Percentiles rank a stretch among this genome's conserved stretches.
These are phyloP conservation scores for Lophius americanus DNA, from an alignment of 2,797 vertebrate species.

Conservation along the genomic window DNA sequence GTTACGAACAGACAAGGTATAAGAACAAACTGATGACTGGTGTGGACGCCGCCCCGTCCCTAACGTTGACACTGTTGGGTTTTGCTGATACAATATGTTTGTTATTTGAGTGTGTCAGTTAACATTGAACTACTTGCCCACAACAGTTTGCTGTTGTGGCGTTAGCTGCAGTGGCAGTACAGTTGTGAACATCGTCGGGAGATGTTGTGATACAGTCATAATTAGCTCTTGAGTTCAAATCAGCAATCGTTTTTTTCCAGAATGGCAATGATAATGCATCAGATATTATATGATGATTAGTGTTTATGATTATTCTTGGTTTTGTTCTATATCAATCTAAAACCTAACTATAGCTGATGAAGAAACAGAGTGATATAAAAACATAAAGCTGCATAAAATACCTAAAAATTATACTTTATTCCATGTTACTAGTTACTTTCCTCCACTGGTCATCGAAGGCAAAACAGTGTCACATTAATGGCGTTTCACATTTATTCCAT, in stretches of 20 bases:
- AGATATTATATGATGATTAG: neutral
- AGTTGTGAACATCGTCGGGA: neutral
- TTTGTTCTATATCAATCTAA: neutral
- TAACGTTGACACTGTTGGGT: no score
- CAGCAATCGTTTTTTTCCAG: no score
- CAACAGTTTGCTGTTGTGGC: neutral
- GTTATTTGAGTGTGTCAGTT: neutral
- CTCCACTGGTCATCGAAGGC: neutral
- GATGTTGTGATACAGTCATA: no score
- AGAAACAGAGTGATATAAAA: neutral
- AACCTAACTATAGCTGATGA: neutral
- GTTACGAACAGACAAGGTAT: neutral
- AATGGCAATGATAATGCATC: neutral
- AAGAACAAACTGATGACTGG: neutral
- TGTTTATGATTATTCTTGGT: neutral
- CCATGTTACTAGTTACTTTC: neutral
- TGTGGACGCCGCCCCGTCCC: no score
- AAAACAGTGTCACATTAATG: neutral
- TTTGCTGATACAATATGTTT: no score
- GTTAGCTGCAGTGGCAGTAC: neutral
- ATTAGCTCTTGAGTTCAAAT: no score
- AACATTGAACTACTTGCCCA: neutral
- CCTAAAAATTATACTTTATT: neutral
- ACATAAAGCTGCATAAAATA: neutral
- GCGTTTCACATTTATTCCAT: constrained; percentile 10